Evolutionary conservation across 2,888 invertebrate genomes (phyloP), one percentile per base, ranked within the genome.

Genomic region (Pelosia muscerda): DNA sequence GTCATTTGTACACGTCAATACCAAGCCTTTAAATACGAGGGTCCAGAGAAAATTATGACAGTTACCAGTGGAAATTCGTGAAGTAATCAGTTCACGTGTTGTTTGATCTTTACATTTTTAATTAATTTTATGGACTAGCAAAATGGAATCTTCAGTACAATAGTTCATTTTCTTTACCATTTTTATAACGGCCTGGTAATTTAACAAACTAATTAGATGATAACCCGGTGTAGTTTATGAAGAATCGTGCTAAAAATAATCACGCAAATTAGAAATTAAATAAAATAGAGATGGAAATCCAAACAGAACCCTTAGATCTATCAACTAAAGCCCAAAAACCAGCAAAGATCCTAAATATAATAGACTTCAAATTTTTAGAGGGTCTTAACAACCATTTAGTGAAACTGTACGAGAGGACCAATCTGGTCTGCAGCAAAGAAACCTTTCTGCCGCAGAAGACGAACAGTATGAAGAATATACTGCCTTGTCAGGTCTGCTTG

Each of bases 401-500:
- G 25, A 90, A 92, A 67, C 72, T 95, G 28, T 94, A 94, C 68
- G 92, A 94, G 74, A 83, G 91, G n/a, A 91, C 92, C 0, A 88
- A 81, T 65, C 64, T 88, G 53, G 85, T 88, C 0, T 85, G 84
- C 53, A 82, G 78, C 28, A 86, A 84, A 38, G 83, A 84, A 5
- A 68, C 69, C 5, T 74, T 81, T 60, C 56, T 83, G 23, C 82
- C 85, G 0, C 85, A 82, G 63, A 82, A 84, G 69, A 22, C 68
- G 2, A 64, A 59, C 6, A 75, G 75, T 65, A 66, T 84, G 71
- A 94, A 94, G 83, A 93, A 91, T 54, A 86, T 93, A 9, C 83
- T 95, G 64, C 94, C 95, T 0, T 97, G 97, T 81, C 96, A 96
- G 56, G 95, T 96, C 0, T 97, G 97, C 79, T 90, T 96, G 61